These are phyloP conservation scores for Merops nubicus DNA, from an alignment of 2,113 vertebrate genomes.

Conservation along the genomic window DNA sequence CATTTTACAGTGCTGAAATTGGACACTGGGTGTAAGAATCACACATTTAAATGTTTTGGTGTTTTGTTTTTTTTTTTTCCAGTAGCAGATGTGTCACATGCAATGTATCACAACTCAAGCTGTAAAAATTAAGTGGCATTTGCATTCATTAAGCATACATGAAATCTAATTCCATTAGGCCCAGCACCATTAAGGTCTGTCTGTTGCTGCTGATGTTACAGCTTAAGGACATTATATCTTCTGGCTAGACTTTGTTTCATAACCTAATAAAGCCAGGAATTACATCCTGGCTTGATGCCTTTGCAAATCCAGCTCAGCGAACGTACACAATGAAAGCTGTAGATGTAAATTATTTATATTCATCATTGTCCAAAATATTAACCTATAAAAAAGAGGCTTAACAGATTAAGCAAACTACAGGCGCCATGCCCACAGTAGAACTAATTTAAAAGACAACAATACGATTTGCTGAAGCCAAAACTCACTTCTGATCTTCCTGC, in stretches of 20 bases:
- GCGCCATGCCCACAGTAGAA: not conserved
- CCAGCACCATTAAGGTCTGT: conserved; percentile 12
- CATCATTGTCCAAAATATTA: conserved; percentile 29
- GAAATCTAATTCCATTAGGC: conserved; percentile 50
- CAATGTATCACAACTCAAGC: conserved; percentile 44
- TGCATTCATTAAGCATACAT: conserved; percentile 63
- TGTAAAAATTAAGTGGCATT: conserved; percentile 63
- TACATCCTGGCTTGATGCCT: conserved; percentile 36
- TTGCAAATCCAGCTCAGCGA: conserved; percentile 4
- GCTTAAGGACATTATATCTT: conserved; percentile 41
- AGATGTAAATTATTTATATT: conserved; percentile 50
- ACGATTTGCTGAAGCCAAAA: not conserved
- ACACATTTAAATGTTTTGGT: not conserved
- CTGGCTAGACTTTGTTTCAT: conserved; percentile 41
- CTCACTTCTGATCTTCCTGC: not conserved
- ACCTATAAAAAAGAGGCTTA: conserved; percentile 27
- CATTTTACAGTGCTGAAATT: conserved; percentile 23
- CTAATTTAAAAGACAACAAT: not conserved
- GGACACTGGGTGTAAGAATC: conserved; percentile 8
- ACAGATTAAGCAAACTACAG: conserved; percentile 19
- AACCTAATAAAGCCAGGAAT: conserved; percentile 55
- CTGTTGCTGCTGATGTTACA: conserved; percentile 7
- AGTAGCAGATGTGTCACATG: conserved; percentile 9
- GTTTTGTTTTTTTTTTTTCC: no score
- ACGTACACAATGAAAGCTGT: conserved; percentile 1